Conservation (phyloP, 2,888 invertebrate genomes). For the Heliconius sara region DNA sequence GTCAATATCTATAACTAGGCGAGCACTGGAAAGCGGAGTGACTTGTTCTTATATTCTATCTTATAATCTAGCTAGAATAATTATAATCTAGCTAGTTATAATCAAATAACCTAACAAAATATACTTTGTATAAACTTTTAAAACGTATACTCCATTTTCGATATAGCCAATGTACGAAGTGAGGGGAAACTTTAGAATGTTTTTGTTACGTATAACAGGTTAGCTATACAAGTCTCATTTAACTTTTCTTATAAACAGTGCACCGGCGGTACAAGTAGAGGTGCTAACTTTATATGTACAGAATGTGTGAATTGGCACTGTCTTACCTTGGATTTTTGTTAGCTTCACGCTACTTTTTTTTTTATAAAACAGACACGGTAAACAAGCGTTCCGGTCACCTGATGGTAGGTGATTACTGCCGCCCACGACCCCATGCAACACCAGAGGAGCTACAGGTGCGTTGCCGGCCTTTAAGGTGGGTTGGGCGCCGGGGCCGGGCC, state of each 20-base stretch:
- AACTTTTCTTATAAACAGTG: constrained; percentile 27
- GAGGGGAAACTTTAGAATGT: constrained; percentile 27
- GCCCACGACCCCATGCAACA: no score
- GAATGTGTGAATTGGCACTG: not conserved
- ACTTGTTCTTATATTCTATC: no score
- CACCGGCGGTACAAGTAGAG: not conserved
- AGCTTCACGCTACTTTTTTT: no score
- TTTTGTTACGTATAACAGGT: constrained; percentile 21
- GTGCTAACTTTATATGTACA: not conserved
- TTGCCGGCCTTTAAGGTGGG: no score
- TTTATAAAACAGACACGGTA: no score
- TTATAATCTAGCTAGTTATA: not conserved
- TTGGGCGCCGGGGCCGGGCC: no score
- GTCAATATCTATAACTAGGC: no score
- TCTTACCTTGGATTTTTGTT: not conserved
- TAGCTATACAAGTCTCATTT: constrained; percentile 22
- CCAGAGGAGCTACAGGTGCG: no score
- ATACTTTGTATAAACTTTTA: not conserved
- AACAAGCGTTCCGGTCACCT: no score
- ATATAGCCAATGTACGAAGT: constrained; percentile 9
- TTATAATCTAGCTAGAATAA: not conserved
- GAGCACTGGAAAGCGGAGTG: no score
- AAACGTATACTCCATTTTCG: not conserved
- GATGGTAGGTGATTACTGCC: no score
- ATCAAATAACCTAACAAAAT: not conserved